Conservation (phyloP, 2,888 invertebrate species). For the Agrilus cyanescens region DNA sequence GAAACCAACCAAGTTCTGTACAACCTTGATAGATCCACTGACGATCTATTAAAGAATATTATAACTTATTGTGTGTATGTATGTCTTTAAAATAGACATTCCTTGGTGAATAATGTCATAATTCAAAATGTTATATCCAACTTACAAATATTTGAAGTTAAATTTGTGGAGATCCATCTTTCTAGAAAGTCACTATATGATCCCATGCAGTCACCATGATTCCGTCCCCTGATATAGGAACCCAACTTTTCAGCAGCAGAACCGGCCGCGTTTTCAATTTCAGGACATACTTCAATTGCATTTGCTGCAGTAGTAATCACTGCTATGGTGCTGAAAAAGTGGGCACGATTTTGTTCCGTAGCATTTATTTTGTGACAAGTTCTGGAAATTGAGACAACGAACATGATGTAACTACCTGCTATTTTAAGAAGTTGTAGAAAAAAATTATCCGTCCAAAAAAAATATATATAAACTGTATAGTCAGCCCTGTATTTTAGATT, state of each 20-base stretch:
- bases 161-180: slow-evolving; percentile 2
- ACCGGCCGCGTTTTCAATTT: slow-evolving; percentile 4
- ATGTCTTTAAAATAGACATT: too few species aligned
- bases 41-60: too few species aligned
- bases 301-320: slow-evolving; percentile 10
- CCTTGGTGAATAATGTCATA: too few species aligned
- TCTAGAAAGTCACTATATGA: slow-evolving; percentile 13
- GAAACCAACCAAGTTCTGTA: slow-evolving; percentile 76
- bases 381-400: slow-evolving; percentile 3
- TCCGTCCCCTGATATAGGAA: slow-evolving; percentile 8
- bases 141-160: slow-evolving; percentile 8
- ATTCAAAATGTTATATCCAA: too few species aligned
- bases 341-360: slow-evolving; percentile 10
- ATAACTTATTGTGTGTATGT: too few species aligned
- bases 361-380: slow-evolving; percentile 8
- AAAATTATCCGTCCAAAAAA: too few species aligned
- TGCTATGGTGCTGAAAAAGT: slow-evolving; percentile 15
- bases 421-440: too few species aligned
- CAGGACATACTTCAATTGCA: slow-evolving; percentile 17
- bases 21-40: slow-evolving; percentile 75
- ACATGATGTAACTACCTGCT: too few species aligned
- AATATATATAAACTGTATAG: too few species aligned
- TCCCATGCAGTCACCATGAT: slow-evolving; percentile 11
- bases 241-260: slow-evolving; percentile 13
- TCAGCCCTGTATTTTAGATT: too few species aligned